Evolutionary conservation across 1,140 invertebrate genomes (phyloP).

Genomic region (Philopotamus ludificatus): DNA sequence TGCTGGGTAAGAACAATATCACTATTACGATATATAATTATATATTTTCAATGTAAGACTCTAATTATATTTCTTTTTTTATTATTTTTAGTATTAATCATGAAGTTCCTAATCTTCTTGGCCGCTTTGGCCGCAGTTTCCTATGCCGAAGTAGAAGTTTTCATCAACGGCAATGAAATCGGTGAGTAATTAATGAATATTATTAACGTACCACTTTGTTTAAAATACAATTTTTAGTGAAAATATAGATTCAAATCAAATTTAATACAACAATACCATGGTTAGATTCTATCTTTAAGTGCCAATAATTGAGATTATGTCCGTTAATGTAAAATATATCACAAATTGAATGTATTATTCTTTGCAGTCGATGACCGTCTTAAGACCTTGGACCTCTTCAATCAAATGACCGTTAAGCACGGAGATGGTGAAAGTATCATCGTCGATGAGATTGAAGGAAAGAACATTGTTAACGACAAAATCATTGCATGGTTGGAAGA

Average conservation of each 20-base stretch:
- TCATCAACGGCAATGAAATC: conserved; percentile 6
- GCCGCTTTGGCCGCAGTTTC: neutral
- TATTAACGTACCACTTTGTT: neutral
- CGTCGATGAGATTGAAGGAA: conserved; percentile 6
- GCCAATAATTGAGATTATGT: too few relatives aligned
- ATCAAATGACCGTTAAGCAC: neutral
- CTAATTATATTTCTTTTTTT: neutral
- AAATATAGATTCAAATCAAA: too few relatives aligned
- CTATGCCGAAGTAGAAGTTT: conserved; percentile 1
- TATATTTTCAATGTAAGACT: neutral
- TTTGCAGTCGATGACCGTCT: neutral
- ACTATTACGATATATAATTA: neutral
- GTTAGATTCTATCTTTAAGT: too few relatives aligned
- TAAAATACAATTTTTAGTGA: neutral
- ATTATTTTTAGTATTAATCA: neutral
- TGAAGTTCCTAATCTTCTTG: conserved; percentile 7
- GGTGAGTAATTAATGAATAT: conserved; percentile 1
- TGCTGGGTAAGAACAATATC: neutral
- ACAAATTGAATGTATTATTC: neutral
- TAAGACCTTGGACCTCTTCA: neutral
- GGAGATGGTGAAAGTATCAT: neutral
- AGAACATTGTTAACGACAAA: conserved; percentile 31
- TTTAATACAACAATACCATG: too few relatives aligned
- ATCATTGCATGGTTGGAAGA: conserved; percentile 33
- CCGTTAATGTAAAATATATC: neutral